Conservation (phyloP, 2,888 invertebrate species). For the Ormyrus thymus region DNA sequence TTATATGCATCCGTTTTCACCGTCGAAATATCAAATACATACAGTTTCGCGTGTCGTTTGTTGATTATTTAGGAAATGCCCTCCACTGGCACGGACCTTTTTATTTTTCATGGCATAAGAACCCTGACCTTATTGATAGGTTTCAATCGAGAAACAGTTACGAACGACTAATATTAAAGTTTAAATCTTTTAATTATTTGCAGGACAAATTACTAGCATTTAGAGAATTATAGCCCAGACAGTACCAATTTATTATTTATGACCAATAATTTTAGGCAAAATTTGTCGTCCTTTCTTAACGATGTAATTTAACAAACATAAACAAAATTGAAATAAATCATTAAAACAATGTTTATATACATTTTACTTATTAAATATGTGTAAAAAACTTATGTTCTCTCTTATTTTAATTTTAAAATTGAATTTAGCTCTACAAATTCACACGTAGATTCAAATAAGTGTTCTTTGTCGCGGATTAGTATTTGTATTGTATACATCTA, state of each 20-base stretch:
- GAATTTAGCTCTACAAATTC: neutral
- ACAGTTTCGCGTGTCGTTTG: slow-evolving; percentile 5
- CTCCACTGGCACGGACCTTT: neutral
- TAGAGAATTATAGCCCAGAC: too few relatives aligned
- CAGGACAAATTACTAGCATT: too few relatives aligned
- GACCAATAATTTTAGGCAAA: neutral
- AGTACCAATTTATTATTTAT: slow-evolving; percentile 9
- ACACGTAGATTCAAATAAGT: neutral
- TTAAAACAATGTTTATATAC: neutral
- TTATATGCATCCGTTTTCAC: slow-evolving; percentile 11
- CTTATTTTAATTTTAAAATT: slow-evolving; percentile 4
- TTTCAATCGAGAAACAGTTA: too few relatives aligned
- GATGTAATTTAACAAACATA: neutral
- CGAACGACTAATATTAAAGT: too few relatives aligned
- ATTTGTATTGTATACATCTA: slow-evolving; percentile 37
- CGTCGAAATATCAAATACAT: slow-evolving; percentile 18
- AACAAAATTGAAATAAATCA: neutral
- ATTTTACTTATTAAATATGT: neutral
- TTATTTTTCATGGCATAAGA: neutral
- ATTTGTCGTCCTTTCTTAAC: slow-evolving; percentile 12
- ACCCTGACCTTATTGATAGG: neutral
- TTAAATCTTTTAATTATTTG: too few relatives aligned
- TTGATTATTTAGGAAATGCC: neutral
- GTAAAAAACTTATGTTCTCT: slow-evolving; percentile 33
- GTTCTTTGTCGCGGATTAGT: slow-evolving; percentile 22